Percentiles rank a stretch among this genome's conserved stretches.
These are phyloP conservation scores for Diadromus collaris DNA, from an alignment of 2,888 invertebrate genomes.

Conservation along the genomic window DNA sequence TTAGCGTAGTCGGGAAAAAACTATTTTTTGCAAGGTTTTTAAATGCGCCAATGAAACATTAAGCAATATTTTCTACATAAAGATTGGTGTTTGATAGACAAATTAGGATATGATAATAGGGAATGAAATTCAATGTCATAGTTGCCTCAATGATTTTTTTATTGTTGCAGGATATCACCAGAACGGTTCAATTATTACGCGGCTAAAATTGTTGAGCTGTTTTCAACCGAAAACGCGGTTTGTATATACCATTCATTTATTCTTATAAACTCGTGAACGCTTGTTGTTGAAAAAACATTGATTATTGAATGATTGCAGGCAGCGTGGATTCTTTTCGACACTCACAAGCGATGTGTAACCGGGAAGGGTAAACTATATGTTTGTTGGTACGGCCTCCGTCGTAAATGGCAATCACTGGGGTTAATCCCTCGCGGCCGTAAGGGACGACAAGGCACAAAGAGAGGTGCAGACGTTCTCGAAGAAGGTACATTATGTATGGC, in stretches of 20 bases:
- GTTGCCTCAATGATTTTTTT: no score
- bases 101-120: neutral
- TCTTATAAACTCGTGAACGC: neutral
- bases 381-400: constrained; percentile 8
- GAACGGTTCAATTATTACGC: neutral
- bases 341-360: neutral
- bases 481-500: neutral
- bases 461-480: neutral
- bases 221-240: constrained; percentile 2
- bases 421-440: constrained; percentile 19
- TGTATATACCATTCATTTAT: neutral
- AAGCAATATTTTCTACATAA: neutral
- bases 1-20: neutral
- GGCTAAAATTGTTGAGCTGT: no score
- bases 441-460: constrained; percentile 2
- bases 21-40: neutral
- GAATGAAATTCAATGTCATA: neutral
- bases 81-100: neutral
- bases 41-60: neutral
- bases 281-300: neutral
- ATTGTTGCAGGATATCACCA: no score
- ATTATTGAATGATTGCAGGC: neutral
- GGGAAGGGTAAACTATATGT: constrained; percentile 10
- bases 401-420: neutral
- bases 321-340: constrained; percentile 7